Evolutionary conservation across 1,140 invertebrate genomes (phyloP).

Genomic region (Penaeus vannamei): DNA sequence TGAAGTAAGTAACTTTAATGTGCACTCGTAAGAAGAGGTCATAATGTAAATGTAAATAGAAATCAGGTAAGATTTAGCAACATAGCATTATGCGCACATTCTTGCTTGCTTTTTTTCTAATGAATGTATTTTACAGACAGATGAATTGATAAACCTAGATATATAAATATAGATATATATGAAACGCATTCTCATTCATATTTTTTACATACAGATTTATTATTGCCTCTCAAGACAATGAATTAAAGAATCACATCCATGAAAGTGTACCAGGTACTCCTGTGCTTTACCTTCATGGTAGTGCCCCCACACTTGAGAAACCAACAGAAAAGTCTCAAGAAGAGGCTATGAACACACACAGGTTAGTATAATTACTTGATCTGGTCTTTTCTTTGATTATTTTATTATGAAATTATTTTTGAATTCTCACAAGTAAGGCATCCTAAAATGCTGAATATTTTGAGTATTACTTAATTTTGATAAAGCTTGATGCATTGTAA

Average conservation of each 20-base stretch:
- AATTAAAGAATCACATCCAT: conserved; percentile 39
- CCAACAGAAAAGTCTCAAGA: conserved; percentile 13
- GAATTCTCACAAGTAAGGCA: too few species aligned
- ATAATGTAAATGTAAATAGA: too few species aligned
- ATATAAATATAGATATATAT: background rate
- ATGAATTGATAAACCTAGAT: background rate
- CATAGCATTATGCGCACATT: background rate
- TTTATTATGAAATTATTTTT: too few species aligned
- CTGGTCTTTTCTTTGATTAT: too few species aligned
- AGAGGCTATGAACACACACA: too few species aligned
- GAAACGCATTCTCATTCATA: background rate
- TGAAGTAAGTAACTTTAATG: conserved; percentile 34
- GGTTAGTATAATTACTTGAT: too few species aligned
- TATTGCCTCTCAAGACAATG: conserved; percentile 44
- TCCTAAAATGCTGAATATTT: too few species aligned
- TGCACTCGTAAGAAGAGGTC: too few species aligned
- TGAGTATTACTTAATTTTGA: too few species aligned
- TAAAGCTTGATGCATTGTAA: too few species aligned
- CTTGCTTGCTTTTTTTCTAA: background rate
- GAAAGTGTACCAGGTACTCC: conserved; percentile 33
- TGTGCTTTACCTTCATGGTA: conserved; percentile 40
- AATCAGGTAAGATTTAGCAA: too few species aligned
- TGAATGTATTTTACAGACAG: background rate
- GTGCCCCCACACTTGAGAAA: conserved; percentile 39
- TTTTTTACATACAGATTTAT: conserved; percentile 36